Evolutionary conservation across 2,888 invertebrate genomes (phyloP).

Genomic region (Andricus curvator): DNA sequence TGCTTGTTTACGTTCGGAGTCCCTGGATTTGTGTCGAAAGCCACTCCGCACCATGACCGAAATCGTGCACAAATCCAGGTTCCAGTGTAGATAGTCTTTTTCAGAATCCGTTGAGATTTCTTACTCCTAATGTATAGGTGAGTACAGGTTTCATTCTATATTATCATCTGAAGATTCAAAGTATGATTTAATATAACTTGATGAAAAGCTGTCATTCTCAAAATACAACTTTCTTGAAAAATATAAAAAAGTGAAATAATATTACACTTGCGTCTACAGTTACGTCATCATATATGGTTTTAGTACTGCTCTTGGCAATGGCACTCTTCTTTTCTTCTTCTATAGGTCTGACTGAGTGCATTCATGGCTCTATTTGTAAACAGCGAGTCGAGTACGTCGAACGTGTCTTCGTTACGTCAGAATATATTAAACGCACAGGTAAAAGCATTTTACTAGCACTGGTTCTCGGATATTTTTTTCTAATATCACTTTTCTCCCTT

Average conservation of each 20-base stretch:
- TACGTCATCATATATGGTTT: conserved; percentile 37
- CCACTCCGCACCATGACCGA: too few relatives aligned
- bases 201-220: neutral
- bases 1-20: too few relatives aligned
- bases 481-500: neutral
- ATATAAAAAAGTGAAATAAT: conserved; percentile 16
- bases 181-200: neutral
- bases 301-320: conserved; percentile 36
- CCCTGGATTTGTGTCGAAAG: too few relatives aligned
- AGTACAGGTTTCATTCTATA: too few relatives aligned
- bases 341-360: conserved; percentile 45
- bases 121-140: too few relatives aligned
- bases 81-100: too few relatives aligned
- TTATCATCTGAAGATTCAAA: neutral
- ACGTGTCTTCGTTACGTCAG: conserved; percentile 56
- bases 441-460: conserved; percentile 22
- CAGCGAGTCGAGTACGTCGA: conserved; percentile 53
- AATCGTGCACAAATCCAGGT: too few relatives aligned
- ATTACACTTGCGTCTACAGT: conserved; percentile 18
- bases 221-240: conserved; percentile 5
- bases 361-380: conserved; percentile 56
- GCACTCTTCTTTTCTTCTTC: conserved; percentile 49
- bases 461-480: neutral
- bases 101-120: too few relatives aligned
- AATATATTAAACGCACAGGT: conserved; percentile 50